Conservation (phyloP, 1,140 invertebrate genomes). For the Triops cancriformis region DNA sequence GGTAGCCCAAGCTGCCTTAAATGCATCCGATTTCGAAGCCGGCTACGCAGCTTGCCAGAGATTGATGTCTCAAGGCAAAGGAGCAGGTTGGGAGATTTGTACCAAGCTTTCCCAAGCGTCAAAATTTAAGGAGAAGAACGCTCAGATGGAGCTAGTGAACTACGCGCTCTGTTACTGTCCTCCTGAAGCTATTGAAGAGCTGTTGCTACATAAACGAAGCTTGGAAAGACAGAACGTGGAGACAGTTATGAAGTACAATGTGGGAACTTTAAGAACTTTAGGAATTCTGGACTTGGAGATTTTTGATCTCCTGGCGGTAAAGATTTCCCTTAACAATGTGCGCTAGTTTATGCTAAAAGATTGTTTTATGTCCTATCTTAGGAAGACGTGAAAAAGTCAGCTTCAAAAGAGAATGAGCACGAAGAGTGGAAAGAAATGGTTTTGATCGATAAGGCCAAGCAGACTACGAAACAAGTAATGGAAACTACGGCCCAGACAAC, state of each 20-base stretch:
- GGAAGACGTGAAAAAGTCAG: background rate
- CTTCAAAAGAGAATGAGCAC: background rate
- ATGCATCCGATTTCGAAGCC: slow-evolving; percentile 20
- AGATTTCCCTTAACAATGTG: background rate
- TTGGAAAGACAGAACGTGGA: background rate
- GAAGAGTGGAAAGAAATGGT: background rate
- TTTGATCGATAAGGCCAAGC: background rate
- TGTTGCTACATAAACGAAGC: slow-evolving; percentile 16
- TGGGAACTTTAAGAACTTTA: background rate
- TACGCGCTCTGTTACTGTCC: slow-evolving; percentile 25
- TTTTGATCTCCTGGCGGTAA: background rate
- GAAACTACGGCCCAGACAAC: slow-evolving; percentile 18
- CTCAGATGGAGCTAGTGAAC: slow-evolving; percentile 18
- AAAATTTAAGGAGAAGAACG: background rate
- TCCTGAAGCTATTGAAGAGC: slow-evolving; percentile 21
- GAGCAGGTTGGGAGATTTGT: slow-evolving; percentile 26
- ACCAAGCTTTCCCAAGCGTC: slow-evolving; percentile 18
- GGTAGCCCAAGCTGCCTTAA: slow-evolving; percentile 25
- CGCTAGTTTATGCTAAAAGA: background rate
- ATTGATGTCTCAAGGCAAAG: background rate
- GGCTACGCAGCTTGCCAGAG: slow-evolving; percentile 15
- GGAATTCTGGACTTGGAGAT: background rate
- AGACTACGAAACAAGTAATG: slow-evolving; percentile 17
- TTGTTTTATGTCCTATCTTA: background rate
- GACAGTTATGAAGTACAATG: background rate